Conservation (phyloP, 2,888 invertebrate genomes). For the Volucella inflata region DNA sequence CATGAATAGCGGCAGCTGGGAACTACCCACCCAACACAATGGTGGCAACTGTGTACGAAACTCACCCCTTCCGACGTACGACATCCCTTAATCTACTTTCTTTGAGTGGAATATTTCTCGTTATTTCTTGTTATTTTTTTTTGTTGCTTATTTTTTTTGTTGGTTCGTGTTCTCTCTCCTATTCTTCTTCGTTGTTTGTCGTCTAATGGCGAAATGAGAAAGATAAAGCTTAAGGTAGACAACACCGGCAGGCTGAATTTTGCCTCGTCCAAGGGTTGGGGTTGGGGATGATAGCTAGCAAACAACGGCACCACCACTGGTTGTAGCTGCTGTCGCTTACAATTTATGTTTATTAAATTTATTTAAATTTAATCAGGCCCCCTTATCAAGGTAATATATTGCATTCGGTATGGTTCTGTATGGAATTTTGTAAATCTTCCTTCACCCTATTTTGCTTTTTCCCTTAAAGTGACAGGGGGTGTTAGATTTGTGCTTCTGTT, state of each 20-base stretch:
- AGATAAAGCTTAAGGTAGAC: constrained; percentile 73
- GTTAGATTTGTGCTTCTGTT: constrained; percentile 41
- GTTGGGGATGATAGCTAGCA: constrained; percentile 44
- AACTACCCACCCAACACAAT: constrained; percentile 41
- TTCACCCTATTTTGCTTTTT: constrained; percentile 57
- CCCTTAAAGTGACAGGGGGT: constrained; percentile 9
- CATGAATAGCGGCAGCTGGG: constrained; percentile 57
- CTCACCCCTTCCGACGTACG: constrained; percentile 53
- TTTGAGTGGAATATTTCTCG: constrained; percentile 57
- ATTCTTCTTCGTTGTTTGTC: constrained; percentile 14
- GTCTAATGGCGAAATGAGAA: constrained; percentile 58
- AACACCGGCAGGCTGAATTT: constrained; percentile 71
- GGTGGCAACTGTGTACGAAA: constrained; percentile 36
- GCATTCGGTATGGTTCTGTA: constrained; percentile 74
- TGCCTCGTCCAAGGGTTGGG: constrained; percentile 55
- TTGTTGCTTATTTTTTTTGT: constrained; percentile 57
- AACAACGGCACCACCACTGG: too few relatives aligned
- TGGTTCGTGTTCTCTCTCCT: constrained; percentile 6
- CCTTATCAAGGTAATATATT: constrained; percentile 76
- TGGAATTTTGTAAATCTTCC: constrained; percentile 65
- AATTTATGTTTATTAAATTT: constrained; percentile 84
- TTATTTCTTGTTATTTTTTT: constrained; percentile 46
- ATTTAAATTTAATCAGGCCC: constrained; percentile 83
- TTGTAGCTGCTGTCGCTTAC: constrained; percentile 77
- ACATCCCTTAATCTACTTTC: constrained; percentile 67